Evolutionary conservation across 2,797 vertebrate species (phyloP).

Genomic region (Poeciliopsis paucimaculata): DNA sequence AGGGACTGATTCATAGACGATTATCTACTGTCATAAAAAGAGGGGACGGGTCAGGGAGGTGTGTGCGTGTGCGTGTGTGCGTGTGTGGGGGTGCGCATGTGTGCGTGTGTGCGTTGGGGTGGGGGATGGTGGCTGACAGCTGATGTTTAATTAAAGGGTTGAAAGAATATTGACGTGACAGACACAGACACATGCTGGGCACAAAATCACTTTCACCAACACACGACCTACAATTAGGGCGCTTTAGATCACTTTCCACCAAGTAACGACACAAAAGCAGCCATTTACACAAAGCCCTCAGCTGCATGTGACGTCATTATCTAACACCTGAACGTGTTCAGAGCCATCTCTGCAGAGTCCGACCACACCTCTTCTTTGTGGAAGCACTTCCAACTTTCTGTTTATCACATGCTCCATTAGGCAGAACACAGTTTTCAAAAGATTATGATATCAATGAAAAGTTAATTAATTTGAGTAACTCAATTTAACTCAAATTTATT

Average conservation of each 20-base stretch:
- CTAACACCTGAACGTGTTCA: not conserved
- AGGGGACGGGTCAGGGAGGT: slow-evolving; percentile 7
- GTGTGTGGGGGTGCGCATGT: not conserved
- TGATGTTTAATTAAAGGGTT: slow-evolving; percentile 73
- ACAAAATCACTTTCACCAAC: slow-evolving; percentile 68
- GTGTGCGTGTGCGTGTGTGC: not conserved
- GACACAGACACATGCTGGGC: slow-evolving; percentile 52
- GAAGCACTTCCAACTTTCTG: not conserved
- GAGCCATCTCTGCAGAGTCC: not conserved
- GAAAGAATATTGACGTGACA: slow-evolving; percentile 70
- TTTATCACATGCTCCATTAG: not conserved
- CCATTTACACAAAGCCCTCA: not conserved
- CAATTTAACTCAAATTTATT: not conserved
- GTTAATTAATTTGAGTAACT: not conserved
- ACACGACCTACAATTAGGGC: slow-evolving; percentile 67
- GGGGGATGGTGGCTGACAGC: slow-evolving; percentile 52
- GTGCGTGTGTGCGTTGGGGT: not conserved
- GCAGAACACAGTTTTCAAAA: not conserved
- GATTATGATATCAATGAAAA: not conserved
- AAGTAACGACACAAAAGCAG: slow-evolving; percentile 11
- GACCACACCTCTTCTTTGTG: not conserved
- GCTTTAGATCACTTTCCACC: slow-evolving; percentile 68
- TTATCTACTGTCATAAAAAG: slow-evolving; percentile 14
- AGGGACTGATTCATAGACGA: slow-evolving; percentile 5
- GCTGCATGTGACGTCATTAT: not conserved